A percentile compares a stretch with the other conserved stretches of the same genome.
Conservation (phyloP, 2,797 vertebrate genomes). For the Clarias platycephalus region DNA sequence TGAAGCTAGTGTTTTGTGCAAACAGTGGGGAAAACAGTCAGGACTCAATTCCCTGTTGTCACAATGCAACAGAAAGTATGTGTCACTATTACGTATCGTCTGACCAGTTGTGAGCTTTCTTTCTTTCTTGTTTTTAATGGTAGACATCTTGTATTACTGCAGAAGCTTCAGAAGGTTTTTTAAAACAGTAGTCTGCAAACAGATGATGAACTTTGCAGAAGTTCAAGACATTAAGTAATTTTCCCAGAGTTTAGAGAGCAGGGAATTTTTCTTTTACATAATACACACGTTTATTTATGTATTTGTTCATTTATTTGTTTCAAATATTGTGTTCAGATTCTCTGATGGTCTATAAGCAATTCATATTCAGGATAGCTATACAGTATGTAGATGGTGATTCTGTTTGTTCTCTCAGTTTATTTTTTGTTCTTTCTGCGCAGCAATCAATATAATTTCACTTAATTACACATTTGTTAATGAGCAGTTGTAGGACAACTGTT, state of each 20-base stretch:
- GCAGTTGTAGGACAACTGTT: background rate
- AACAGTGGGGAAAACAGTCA: constrained; percentile 16
- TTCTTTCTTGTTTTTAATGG: constrained; percentile 27
- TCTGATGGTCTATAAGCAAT: background rate
- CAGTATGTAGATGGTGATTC: background rate
- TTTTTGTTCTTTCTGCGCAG: background rate
- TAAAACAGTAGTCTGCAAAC: constrained; percentile 29
- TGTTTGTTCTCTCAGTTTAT: constrained; percentile 16
- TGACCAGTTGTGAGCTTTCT: background rate
- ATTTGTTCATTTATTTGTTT: too few species aligned
- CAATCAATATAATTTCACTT: constrained; percentile 38
- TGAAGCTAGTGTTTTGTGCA: constrained; percentile 16
- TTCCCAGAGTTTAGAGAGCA: background rate
- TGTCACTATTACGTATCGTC: constrained; percentile 25
- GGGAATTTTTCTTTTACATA: background rate
- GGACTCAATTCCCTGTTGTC: constrained; percentile 31
- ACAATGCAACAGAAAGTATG: background rate
- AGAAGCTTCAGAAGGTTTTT: constrained; percentile 19
- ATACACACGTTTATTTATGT: too few species aligned
- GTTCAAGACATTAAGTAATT: constrained; percentile 21
- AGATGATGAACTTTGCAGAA: constrained; percentile 35
- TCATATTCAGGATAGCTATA: background rate
- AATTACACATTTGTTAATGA: constrained; percentile 42
- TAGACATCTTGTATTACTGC: constrained; percentile 18
- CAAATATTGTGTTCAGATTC: background rate